These are phyloP conservation scores for Chrysogorgia sp. DNA, from an alignment of 92 coral and sea anemone species.

Conservation along the genomic window DNA sequence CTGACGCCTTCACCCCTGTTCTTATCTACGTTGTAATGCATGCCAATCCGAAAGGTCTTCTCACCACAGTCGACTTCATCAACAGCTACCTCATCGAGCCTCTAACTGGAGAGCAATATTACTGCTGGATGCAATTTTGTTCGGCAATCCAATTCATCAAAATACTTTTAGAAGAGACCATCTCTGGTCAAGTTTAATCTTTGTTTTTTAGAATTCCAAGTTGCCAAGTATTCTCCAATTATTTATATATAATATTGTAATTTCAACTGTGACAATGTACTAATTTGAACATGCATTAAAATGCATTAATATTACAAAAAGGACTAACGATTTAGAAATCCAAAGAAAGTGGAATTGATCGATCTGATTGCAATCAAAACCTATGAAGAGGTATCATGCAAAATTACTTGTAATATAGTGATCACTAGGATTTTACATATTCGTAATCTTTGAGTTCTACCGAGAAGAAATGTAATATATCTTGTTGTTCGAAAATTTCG, in stretches of 20 bases:
- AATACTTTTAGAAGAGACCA: conserved; percentile 49
- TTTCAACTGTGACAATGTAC: too few relatives aligned
- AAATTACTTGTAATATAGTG: too few relatives aligned
- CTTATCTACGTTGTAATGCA: conserved; percentile 90
- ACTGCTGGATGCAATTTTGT: conserved; percentile 99
- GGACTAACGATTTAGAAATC: background rate
- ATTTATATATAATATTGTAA: too few relatives aligned
- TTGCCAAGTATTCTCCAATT: background rate
- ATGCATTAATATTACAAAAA: too few relatives aligned
- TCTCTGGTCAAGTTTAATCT: background rate
- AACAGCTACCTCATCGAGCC: conserved; percentile 80
- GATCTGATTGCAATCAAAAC: too few relatives aligned
- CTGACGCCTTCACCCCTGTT: conserved; percentile 95
- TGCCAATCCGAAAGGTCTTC: conserved; percentile 93
- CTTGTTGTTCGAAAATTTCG: too few relatives aligned
- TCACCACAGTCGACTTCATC: conserved; percentile 89
- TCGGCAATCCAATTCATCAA: conserved; percentile 92
- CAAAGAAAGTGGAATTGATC: too few relatives aligned
- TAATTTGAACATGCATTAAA: background rate
- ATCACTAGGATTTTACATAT: too few relatives aligned
- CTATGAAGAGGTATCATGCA: too few relatives aligned
- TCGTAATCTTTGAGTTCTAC: too few relatives aligned
- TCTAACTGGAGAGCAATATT: conserved; percentile 90
- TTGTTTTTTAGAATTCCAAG: background rate
- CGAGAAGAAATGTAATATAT: too few relatives aligned